These are phyloP conservation scores for Hipparchia sbordonii DNA, from an alignment of 2,888 invertebrate genomes.

Conservation along the genomic window DNA sequence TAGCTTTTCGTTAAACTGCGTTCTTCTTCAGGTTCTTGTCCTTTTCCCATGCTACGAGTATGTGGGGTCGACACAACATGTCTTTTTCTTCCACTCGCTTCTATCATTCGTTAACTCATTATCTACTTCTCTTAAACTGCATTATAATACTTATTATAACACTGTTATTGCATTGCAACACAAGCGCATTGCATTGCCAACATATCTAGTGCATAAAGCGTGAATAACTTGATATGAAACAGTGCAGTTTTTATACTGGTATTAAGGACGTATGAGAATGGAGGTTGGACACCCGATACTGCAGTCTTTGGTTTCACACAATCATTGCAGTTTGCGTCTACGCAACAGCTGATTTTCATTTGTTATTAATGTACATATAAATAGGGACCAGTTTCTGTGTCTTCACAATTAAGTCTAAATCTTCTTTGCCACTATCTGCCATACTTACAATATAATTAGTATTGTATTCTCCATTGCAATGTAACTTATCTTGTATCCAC, in stretches of 20 bases:
- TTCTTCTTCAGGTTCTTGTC: not conserved
- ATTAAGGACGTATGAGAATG: slow-evolving; percentile 50
- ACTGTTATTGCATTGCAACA: not conserved
- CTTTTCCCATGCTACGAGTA: too few relatives aligned
- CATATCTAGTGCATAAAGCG: slow-evolving; percentile 29
- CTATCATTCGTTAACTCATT: too few relatives aligned
- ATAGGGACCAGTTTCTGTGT: not conserved
- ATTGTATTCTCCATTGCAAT: too few relatives aligned
- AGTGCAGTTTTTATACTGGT: slow-evolving; percentile 35
- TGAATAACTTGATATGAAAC: slow-evolving; percentile 35
- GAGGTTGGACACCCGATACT: slow-evolving; percentile 67
- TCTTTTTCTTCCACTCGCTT: too few relatives aligned
- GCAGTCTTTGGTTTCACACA: slow-evolving; percentile 68
- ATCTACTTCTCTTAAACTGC: too few relatives aligned
- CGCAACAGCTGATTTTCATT: slow-evolving; percentile 54
- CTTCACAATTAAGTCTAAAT: not conserved
- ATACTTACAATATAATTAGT: too few relatives aligned
- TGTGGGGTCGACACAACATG: too few relatives aligned
- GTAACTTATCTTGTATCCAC: too few relatives aligned
- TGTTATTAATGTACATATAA: slow-evolving; percentile 14
- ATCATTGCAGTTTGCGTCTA: slow-evolving; percentile 54
- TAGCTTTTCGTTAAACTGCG: too few relatives aligned
- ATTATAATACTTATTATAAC: not conserved
- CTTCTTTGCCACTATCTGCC: too few relatives aligned
- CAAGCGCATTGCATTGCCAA: slow-evolving; percentile 13